phyloP scores from a whole-genome alignment of 2,113 vertebrate species.

The Orientallactaga bullata region DNA sequence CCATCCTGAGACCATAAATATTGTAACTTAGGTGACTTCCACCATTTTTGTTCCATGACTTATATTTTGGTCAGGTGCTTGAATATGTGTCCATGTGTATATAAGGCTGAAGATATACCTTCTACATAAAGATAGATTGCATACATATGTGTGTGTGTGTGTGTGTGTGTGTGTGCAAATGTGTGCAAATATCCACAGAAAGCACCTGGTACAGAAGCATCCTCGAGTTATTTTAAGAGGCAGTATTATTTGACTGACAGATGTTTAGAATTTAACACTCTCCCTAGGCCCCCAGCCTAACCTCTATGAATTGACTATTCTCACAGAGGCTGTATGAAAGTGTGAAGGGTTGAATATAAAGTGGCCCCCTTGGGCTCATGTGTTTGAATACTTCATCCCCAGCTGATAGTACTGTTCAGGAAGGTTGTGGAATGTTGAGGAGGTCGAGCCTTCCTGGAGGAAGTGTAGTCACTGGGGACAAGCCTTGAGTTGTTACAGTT shows the following conservation, averaged over 20 bases:
- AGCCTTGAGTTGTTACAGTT: no score
- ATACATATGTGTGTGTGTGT: constrained; percentile 42
- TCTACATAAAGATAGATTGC: constrained; percentile 62
- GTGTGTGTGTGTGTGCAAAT: constrained; percentile 52
- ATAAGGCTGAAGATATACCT: constrained; percentile 68
- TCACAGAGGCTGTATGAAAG: background rate
- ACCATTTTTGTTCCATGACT: constrained; percentile 82
- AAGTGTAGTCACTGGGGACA: no score
- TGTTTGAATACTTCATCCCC: no score
- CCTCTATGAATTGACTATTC: constrained; percentile 56
- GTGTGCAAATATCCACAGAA: constrained; percentile 64
- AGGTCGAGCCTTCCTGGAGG: no score
- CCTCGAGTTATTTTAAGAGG: constrained; percentile 78
- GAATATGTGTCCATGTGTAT: constrained; percentile 66
- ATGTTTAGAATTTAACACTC: constrained; percentile 57
- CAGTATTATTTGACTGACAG: constrained; percentile 68
- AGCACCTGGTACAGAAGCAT: constrained; percentile 72
- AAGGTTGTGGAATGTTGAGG: no score
- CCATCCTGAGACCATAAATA: constrained; percentile 86
- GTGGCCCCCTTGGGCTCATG: no score
- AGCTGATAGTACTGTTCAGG: no score
- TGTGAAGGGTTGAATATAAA: no score
- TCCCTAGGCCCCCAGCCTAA: constrained; percentile 60
- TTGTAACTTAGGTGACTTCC: constrained; percentile 84
- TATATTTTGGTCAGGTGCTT: constrained; percentile 70